Evolutionary conservation across 2,888 invertebrate genomes (phyloP).

Genomic region (Caenorhabditis japonica): DNA sequence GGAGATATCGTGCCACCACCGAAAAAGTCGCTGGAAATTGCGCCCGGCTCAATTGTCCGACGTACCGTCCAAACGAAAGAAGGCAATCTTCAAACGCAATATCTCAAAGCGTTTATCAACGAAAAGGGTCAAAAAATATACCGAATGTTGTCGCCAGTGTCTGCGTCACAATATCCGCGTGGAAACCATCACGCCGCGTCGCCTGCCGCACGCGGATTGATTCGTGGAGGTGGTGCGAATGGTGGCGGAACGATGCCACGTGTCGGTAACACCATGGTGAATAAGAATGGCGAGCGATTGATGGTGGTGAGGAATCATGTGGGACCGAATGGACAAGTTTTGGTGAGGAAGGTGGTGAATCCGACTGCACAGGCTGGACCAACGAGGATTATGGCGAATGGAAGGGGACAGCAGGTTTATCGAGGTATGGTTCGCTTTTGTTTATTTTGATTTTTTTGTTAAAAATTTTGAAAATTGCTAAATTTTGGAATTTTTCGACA

Average conservation of each 20-base stretch:
- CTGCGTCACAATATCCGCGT: conserved; percentile 4
- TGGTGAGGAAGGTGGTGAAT: conserved; percentile 25
- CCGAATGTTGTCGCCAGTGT: conserved; percentile 15
- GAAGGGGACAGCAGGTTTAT: conserved; percentile 17
- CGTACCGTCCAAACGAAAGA: conserved; percentile 56
- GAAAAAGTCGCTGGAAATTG: conserved; percentile 13
- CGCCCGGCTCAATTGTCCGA: conserved; percentile 39
- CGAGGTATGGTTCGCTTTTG: conserved; percentile 8
- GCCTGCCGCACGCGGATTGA: conserved; percentile 9
- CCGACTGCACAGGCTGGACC: neutral
- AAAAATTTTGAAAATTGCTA: too few relatives aligned
- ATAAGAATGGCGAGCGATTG: conserved; percentile 28
- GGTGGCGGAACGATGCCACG: neutral
- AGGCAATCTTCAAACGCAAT: conserved; percentile 49
- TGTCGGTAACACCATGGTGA: conserved; percentile 12
- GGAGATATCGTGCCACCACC: neutral
- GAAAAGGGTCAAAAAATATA: conserved; percentile 43
- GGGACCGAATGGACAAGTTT: conserved; percentile 28
- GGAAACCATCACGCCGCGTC: neutral
- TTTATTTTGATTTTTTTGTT: neutral
- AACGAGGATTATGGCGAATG: conserved; percentile 12
- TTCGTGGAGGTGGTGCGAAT: neutral
- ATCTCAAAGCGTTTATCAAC: conserved; percentile 50
- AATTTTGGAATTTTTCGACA: too few relatives aligned
- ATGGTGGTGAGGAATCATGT: conserved; percentile 24